These are phyloP conservation scores for Oscheius myriophilus DNA, from an alignment of 2,888 invertebrate species.

Conservation along the genomic window DNA sequence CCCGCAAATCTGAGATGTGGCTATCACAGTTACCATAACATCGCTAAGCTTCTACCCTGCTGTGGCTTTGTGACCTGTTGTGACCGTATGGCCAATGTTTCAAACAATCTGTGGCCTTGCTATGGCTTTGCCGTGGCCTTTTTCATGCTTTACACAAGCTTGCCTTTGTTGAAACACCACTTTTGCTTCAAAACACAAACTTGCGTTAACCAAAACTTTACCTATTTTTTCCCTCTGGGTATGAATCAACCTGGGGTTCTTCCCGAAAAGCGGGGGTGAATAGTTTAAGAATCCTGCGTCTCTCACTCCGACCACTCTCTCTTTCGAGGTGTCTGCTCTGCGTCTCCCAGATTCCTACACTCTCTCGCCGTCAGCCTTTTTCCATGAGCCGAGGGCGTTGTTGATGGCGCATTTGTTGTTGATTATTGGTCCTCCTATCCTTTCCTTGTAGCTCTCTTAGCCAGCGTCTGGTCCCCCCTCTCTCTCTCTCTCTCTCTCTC, in stretches of 20 bases:
- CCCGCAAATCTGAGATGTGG: no score
- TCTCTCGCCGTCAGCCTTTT: slow-evolving; percentile 24
- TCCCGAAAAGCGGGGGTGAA: slow-evolving; percentile 27
- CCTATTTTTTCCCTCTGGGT: slow-evolving; percentile 1
- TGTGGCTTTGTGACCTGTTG: no score
- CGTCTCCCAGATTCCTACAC: slow-evolving; percentile 24
- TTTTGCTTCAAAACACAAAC: no score
- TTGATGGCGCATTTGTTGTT: slow-evolving; percentile 37
- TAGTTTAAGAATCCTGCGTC: slow-evolving; percentile 36
- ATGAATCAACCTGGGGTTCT: slow-evolving; percentile 2
- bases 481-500: slow-evolving; percentile 17
- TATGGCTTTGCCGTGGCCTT: no score
- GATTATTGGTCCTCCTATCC: slow-evolving; percentile 32
- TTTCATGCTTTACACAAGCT: no score
- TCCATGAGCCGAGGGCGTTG: slow-evolving; percentile 16
- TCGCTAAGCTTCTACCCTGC: no score
- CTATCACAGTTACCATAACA: no score
- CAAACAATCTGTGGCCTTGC: no score
- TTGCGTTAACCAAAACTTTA: background rate
- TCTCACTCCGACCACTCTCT: slow-evolving; percentile 11
- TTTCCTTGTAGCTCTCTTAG: background rate
- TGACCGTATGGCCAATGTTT: no score
- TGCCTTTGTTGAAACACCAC: no score
- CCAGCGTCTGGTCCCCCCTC: background rate
- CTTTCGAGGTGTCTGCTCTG: background rate